Conservation (phyloP, 1,140 invertebrate species). For the Drosophila melanogaster region Release_6_plus_ISO1_MT NC_004354.4:19029501-19030000, state of each 20-base stretch:
- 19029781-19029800: slow-evolving; percentile 8
- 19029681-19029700: slow-evolving; percentile 21
- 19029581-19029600: slow-evolving; percentile 55
- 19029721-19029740: slow-evolving; percentile 36
- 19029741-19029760: slow-evolving; percentile 26
- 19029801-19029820: slow-evolving; percentile 1
- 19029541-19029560: slow-evolving; percentile 54
- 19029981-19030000: slow-evolving; percentile 1
- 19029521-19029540: slow-evolving; percentile 25
- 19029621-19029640: background rate
- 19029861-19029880: slow-evolving; percentile 56
- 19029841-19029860: slow-evolving; percentile 15
- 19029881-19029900: slow-evolving; percentile 18
- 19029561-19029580: slow-evolving; percentile 59
- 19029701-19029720: slow-evolving; percentile 63
- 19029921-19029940: slow-evolving; percentile 48
- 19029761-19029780: slow-evolving; percentile 23
- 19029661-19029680: slow-evolving; percentile 13
- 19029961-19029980: background rate
- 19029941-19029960: slow-evolving; percentile 5
- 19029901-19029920: slow-evolving; percentile 44
- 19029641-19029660: background rate
- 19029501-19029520: slow-evolving; percentile 46
- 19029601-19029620: slow-evolving; percentile 20
- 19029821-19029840: slow-evolving; percentile 12